Percentiles rank a stretch among this genome's conserved stretches.
These are phyloP conservation scores for Ophthalmolycus amberensis DNA, from an alignment of 2,113 vertebrate species.

Conservation along the genomic window DNA sequence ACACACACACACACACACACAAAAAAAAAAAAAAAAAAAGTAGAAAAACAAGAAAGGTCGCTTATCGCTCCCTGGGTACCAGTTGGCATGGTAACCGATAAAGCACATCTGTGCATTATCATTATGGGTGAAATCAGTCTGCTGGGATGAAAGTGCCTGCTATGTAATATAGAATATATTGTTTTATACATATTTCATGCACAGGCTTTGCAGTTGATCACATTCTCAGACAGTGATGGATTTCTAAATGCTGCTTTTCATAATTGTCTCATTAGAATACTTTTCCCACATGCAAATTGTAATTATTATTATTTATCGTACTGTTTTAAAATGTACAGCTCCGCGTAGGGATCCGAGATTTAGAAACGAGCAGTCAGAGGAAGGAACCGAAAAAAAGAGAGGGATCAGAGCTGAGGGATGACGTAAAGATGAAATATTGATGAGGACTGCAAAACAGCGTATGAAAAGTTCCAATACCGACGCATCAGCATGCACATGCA, in stretches of 20 bases:
- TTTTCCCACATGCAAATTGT: not conserved
- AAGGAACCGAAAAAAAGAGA: not conserved
- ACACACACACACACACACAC: not conserved
- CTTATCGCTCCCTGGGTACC: slow-evolving; percentile 45
- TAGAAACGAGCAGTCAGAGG: not conserved
- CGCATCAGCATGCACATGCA: not conserved
- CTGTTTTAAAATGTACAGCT: not conserved
- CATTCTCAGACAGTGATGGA: slow-evolving; percentile 28
- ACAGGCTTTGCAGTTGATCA: slow-evolving; percentile 1
- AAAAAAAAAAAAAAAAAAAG: not conserved
- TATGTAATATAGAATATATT: slow-evolving; percentile 18
- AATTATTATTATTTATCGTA: not conserved
- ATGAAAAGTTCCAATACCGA: not conserved
- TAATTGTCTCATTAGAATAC: slow-evolving; percentile 9
- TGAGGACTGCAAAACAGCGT: not conserved
- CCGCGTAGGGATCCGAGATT: not conserved
- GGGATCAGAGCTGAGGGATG: slow-evolving; percentile 20
- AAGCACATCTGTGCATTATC: slow-evolving; percentile 43
- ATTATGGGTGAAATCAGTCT: slow-evolving; percentile 31
- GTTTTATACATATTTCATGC: slow-evolving; percentile 35
- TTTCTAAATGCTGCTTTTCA: not conserved
- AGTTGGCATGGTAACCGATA: slow-evolving; percentile 61
- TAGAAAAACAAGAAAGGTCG: slow-evolving; percentile 37
- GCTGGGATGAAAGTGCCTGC: slow-evolving; percentile 16
- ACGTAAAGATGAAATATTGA: slow-evolving; percentile 10